Conservation (phyloP, 2,888 invertebrate species). For the Cordilura impudica region DNA sequence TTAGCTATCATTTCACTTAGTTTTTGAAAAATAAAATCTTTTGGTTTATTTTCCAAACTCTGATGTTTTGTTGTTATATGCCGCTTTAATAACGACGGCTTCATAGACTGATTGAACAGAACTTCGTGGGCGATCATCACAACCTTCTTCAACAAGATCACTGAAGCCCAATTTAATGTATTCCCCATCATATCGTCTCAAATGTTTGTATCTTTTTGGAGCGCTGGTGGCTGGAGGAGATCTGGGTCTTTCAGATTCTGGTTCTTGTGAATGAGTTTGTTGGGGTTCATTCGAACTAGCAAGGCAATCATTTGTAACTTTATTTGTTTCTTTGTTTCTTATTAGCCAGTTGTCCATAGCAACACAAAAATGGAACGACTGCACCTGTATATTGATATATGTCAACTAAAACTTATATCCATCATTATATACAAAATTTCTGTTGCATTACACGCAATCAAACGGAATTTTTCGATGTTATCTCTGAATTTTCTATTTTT, state of each 20-base stretch:
- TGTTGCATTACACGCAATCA: no score
- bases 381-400: no score
- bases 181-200: background rate
- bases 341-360: no score
- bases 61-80: background rate
- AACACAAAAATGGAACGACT: no score
- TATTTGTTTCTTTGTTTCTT: no score
- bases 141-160: background rate
- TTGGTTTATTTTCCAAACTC: background rate
- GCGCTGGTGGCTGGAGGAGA: background rate
- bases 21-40: background rate
- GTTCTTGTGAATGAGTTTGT: no score
- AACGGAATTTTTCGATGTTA: no score
- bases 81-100: background rate
- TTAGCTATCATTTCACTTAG: background rate
- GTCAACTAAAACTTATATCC: no score
- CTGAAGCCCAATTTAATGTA: background rate
- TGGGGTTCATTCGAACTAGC: no score
- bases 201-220: background rate
- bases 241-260: background rate
- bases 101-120: background rate
- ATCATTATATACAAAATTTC: no score
- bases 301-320: no score
- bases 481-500: no score
- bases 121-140: background rate